phyloP scores from a whole-genome alignment of 2,888 invertebrate genomes.

The Anthrax anthrax region DNA sequence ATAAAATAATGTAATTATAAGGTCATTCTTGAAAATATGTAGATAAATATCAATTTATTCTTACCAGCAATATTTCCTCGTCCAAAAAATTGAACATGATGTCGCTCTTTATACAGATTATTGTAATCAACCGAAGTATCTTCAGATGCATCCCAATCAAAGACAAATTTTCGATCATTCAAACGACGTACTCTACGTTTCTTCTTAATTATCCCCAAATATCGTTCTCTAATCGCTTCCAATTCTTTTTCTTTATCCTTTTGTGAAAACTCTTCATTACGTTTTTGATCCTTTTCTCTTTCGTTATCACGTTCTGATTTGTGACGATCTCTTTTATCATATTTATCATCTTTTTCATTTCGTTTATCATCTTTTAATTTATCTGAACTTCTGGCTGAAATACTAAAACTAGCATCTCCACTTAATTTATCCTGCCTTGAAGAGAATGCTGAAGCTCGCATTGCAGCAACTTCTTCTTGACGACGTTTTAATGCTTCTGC shows the following conservation, averaged over 20 bases:
- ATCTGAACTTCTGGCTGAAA: background rate
- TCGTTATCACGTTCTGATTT: slow-evolving; percentile 32
- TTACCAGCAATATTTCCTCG: slow-evolving; percentile 77
- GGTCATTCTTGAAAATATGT: too few relatives aligned
- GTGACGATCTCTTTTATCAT: slow-evolving; percentile 29
- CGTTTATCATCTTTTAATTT: background rate
- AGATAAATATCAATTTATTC: too few relatives aligned
- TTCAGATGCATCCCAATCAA: slow-evolving; percentile 99
- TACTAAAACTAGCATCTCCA: too few relatives aligned
- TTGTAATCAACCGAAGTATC: slow-evolving; percentile 98
- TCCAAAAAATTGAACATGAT: slow-evolving; percentile 96
- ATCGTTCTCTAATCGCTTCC: slow-evolving; percentile 91
- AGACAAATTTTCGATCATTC: slow-evolving; percentile 98
- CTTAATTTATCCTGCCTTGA: background rate
- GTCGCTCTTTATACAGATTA: slow-evolving; percentile 86
- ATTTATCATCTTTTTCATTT: slow-evolving; percentile 35
- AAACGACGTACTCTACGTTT: slow-evolving; percentile 81
- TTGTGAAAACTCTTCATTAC: slow-evolving; percentile 33
- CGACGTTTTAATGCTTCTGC: slow-evolving; percentile 77
- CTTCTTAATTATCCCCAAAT: slow-evolving; percentile 85
- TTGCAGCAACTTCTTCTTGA: slow-evolving; percentile 74
- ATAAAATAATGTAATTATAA: background rate
- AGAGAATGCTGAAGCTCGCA: slow-evolving; percentile 45
- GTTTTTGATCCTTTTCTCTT: slow-evolving; percentile 36
- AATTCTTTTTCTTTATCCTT: slow-evolving; percentile 87